phyloP scores from a whole-genome alignment of 2,888 invertebrate species.

The Parnassius glacialis region DNA sequence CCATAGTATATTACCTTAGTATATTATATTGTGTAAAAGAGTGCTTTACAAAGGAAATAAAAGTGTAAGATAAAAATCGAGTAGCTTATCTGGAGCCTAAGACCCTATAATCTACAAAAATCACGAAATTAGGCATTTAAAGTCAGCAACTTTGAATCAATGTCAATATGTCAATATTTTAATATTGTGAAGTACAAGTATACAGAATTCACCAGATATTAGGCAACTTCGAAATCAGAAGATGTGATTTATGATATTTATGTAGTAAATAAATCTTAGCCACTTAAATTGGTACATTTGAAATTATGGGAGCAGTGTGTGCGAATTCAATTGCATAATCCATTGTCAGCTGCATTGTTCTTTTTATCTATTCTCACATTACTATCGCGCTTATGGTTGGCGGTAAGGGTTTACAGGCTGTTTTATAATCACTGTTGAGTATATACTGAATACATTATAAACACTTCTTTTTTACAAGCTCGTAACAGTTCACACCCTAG shows the following conservation, averaged over 20 bases:
- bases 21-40: too few relatives aligned
- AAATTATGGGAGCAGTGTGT: conserved; percentile 27
- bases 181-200: too few relatives aligned
- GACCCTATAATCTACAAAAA: too few relatives aligned
- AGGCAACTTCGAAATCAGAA: conserved; percentile 1
- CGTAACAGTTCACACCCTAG: too few relatives aligned
- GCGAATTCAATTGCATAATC: conserved; percentile 28
- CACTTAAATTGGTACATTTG: conserved; percentile 18
- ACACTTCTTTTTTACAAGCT: too few relatives aligned
- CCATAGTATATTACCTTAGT: too few relatives aligned
- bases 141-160: too few relatives aligned
- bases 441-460: background rate
- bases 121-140: too few relatives aligned
- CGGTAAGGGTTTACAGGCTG: conserved; percentile 18
- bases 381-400: conserved; percentile 17
- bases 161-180: too few relatives aligned
- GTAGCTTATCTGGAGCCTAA: too few relatives aligned
- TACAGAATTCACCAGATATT: background rate
- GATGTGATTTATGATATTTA: conserved; percentile 19
- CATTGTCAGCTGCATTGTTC: conserved; percentile 24
- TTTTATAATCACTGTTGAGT: conserved; percentile 1
- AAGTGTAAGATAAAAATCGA: too few relatives aligned
- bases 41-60: too few relatives aligned
- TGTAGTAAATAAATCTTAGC: conserved; percentile 16
- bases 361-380: conserved; percentile 29